Base-by-base conservation (phyloP, 2,888 invertebrate genomes). In the Pristionchus fissidentatus region DNA sequence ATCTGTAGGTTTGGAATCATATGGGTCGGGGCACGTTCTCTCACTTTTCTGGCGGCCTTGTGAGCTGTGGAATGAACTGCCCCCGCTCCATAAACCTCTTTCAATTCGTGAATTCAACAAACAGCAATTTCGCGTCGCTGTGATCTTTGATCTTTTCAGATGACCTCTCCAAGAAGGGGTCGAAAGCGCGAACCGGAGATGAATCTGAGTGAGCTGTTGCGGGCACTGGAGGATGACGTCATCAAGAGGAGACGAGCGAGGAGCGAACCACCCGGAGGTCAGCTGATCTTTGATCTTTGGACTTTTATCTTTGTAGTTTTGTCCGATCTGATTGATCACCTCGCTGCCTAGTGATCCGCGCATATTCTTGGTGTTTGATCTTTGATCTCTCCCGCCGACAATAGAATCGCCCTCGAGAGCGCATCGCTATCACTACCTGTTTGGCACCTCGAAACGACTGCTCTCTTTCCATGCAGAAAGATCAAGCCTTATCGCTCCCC, bases 211-310 rank as follows among this genome's bases (percentile, higher is more conserved):
- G 66, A 66, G 66, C 38, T 66, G 7, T 7, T 38, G 1, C 38
- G 66, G 66, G 35, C 66, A 15, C 66, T 66, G n/a, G 66, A 66
- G 38, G 66, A 66, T 66, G 66, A 66, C 66, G 41, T 66, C 66
- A 22, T 38, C 38, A n/a, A 38, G 1, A 38, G 66, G n/a, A n/a
- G 66, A 41, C 35, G 66, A 38, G 38, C 66, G 0, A 66, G n/a
- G 66, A 66, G 66, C n/a, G 66, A 66, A 66, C 66, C 66, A 5
- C 66, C 66, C n/a, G 38, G 38, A 66, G 35, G 66, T 66, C 22
- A 3, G 19, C 49, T 49, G 66, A 22, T 55, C 55, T 55, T 55
- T 55, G 55, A 55, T 55, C 55, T 55, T 55, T 55, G n/a, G n/a
- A 15, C n/a, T 55, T 55, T 55, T 19, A n/a, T 4, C n/a, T n/a